Evolutionary conservation across 2,113 vertebrate genomes (phyloP).

Genomic region (Colinus virginianus): DNA sequence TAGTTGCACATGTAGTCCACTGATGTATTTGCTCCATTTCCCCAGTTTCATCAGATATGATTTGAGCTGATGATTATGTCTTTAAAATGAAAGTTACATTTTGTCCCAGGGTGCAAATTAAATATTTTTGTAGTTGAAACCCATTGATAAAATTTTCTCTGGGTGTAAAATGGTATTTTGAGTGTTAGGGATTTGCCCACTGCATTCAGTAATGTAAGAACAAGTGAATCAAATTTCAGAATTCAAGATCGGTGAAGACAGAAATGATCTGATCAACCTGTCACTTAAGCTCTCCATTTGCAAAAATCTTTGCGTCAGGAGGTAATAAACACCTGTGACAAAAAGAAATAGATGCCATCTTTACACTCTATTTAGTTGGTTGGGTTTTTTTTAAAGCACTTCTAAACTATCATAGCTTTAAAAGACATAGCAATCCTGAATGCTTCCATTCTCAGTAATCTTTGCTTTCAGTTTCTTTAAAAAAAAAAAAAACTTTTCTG

Average conservation of each 20-base stretch:
- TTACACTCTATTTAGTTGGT: not conserved
- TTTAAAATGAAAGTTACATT: not conserved
- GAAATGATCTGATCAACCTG: not conserved
- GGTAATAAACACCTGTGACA: not conserved
- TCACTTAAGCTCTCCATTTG: not conserved
- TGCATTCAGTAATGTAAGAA: not conserved
- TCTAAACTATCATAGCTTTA: not conserved
- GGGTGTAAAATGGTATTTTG: not conserved
- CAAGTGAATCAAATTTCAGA: not conserved
- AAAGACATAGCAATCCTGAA: not conserved
- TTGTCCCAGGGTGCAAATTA: not conserved
- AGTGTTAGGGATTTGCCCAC: not conserved
- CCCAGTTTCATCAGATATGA: not conserved
- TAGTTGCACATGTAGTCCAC: not conserved
- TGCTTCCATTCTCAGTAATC: not conserved
- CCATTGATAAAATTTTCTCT: not conserved
- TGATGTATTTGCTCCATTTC: not conserved
- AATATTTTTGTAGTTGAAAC: not conserved
- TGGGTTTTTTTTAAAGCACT: not conserved
- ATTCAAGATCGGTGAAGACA: not conserved
- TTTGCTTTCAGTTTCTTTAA: not conserved
- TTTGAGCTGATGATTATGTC: not conserved
- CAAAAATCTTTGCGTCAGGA: not conserved
- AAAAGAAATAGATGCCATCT: not conserved
- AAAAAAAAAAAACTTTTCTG: not conserved